Evolutionary conservation across 2,888 invertebrate species (phyloP).

Genomic region (Resseliella maxima): DNA sequence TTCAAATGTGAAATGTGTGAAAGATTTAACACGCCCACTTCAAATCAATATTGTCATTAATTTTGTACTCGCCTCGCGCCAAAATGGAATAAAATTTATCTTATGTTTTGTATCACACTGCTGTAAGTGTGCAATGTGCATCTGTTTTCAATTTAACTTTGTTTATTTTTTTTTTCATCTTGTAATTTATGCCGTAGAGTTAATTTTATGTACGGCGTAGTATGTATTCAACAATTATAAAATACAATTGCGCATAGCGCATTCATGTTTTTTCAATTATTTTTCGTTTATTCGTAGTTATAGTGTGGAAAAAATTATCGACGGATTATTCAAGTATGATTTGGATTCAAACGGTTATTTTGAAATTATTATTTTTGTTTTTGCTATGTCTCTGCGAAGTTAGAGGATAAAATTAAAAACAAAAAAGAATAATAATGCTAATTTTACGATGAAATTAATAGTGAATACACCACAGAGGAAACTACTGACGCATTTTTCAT

Average conservation of each 20-base stretch:
- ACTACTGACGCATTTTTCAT: background rate
- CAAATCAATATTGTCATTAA: slow-evolving; percentile 8
- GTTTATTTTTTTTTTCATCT: background rate
- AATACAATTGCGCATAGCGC: background rate
- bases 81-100: background rate
- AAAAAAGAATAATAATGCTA: background rate
- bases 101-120: background rate
- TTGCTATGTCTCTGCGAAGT: background rate
- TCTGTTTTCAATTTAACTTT: background rate
- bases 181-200: background rate
- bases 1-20: background rate
- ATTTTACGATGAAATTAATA: background rate
- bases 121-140: background rate
- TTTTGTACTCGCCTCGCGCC: background rate
- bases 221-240: background rate
- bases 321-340: background rate
- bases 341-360: background rate
- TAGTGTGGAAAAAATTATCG: slow-evolving; percentile 3
- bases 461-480: background rate
- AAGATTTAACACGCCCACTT: background rate
- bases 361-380: background rate
- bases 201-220: background rate
- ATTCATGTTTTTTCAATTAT: slow-evolving; percentile 13
- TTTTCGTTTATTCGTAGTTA: slow-evolving; percentile 13
- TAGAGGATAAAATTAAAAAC: background rate